A percentile compares a stretch with the other conserved stretches of the same genome.
phyloP scores from a whole-genome alignment of 2,888 invertebrate genomes.

The Rhaphigaster nebulosa region DNA sequence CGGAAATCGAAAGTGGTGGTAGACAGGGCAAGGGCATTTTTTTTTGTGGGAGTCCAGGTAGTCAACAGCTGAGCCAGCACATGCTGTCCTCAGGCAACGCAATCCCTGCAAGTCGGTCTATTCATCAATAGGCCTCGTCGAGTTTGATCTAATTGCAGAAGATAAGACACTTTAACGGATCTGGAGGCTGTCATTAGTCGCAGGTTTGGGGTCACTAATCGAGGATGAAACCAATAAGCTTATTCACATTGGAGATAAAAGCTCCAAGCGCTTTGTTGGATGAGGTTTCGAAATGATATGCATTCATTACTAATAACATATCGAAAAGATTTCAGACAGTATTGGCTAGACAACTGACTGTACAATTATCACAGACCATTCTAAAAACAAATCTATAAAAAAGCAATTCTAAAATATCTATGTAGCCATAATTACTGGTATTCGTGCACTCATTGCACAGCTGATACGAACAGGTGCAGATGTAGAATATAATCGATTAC shows the following conservation, averaged over 20 bases:
- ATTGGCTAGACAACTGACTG: background rate
- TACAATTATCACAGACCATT: background rate
- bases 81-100: constrained; percentile 41
- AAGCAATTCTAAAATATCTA: background rate
- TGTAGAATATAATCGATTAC: background rate
- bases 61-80: constrained; percentile 37
- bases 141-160: background rate
- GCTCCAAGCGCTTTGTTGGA: background rate
- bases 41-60: background rate
- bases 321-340: background rate
- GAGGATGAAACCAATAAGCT: background rate
- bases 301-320: background rate
- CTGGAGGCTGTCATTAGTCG: background rate
- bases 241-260: background rate
- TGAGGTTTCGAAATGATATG: background rate
- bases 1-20: constrained; percentile 49
- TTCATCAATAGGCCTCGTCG: background rate
- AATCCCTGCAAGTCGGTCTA: background rate
- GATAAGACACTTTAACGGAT: background rate
- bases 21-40: constrained; percentile 7
- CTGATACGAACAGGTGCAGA: background rate
- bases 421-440: background rate
- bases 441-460: background rate
- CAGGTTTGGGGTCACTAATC: background rate
- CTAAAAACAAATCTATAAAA: background rate